phyloP scores from a whole-genome alignment of 2,888 invertebrate species.

The Ditula angustiorana region DNA sequence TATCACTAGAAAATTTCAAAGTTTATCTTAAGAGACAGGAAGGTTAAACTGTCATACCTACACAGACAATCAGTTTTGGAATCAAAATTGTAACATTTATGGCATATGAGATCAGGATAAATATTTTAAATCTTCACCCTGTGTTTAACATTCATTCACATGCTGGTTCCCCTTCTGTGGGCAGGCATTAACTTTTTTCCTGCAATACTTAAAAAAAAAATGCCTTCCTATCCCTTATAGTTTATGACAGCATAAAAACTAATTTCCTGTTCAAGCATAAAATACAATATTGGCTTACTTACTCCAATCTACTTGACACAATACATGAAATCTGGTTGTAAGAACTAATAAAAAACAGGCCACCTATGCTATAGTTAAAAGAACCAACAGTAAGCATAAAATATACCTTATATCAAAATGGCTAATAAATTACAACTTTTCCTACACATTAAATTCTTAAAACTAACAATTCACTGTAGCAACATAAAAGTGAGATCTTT shows the following conservation, averaged over 20 bases:
- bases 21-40: constrained; percentile 29
- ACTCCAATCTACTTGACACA: constrained; percentile 50
- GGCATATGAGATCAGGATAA: constrained; percentile 32
- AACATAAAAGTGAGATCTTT: constrained; percentile 77
- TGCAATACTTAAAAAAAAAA: neutral
- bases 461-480: constrained; percentile 57
- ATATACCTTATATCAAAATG: constrained; percentile 52
- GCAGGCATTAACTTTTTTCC: neutral
- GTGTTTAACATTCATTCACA: constrained; percentile 19
- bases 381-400: constrained; percentile 55
- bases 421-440: constrained; percentile 52
- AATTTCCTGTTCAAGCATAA: constrained; percentile 18
- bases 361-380: constrained; percentile 46
- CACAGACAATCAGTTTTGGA: constrained; percentile 9
- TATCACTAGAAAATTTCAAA: constrained; percentile 8
- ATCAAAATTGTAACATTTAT: constrained; percentile 19
- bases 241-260: constrained; percentile 6
- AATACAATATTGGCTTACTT: constrained; percentile 28
- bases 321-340: constrained; percentile 59
- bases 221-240: constrained; percentile 29
- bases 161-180: constrained; percentile 3
- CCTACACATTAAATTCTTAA: constrained; percentile 47
- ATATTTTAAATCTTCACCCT: constrained; percentile 6
- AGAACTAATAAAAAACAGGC: constrained; percentile 45
- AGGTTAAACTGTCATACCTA: constrained; percentile 17